Evolutionary conservation across 2,797 vertebrate genomes (phyloP), one percentile per base, ranked within the genome.

Genomic region (Cyclura pinguis): DNA sequence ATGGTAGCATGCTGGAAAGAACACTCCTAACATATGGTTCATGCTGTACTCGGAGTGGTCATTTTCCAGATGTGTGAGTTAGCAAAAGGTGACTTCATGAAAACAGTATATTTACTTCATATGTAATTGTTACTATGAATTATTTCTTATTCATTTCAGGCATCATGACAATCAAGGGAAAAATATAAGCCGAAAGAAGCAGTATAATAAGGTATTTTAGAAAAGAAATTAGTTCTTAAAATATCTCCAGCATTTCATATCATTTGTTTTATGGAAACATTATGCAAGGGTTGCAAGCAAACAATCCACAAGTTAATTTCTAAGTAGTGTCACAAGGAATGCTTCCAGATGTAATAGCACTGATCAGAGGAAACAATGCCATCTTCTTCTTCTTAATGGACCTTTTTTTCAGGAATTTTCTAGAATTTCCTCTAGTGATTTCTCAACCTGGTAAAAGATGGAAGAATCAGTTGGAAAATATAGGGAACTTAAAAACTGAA

Each of bases 151-250:
- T 94, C 91, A 1, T 90, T 92, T 89, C 94, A 97, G 94, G 92
- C 96, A 80, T 18, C 77, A 89, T 82, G 47, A 55, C 85, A 90
- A 50, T 88, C 89, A 93, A 64, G 47, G 10, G 72, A 95, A 95
- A 95, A 55, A 82, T 80, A 90, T 59, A 87, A n/a, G 76, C 55
- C 92, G 93, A 95, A 78, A 82, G 67, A 96, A 96, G 89, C 69
- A 57, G 93, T 89, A 83, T 32, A 95, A 96, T 94, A 96, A 93
- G 92, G 97, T 97, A 96, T 62, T 87, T 84, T 59, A 35, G 67
- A 83, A 83, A 76, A 50, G 22, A 72, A 24, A 42, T 42, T 18
- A 76, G 27, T 12, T 72, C 32, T 38, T 6, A 14, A 84, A 52
- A 77, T 38, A 77, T 10, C 38, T 87, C 35, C 35, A 59, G 16